Percentiles rank a stretch among this genome's conserved stretches.
phyloP scores from a whole-genome alignment of 2,113 vertebrate species.

The Sander lucioperca region DNA sequence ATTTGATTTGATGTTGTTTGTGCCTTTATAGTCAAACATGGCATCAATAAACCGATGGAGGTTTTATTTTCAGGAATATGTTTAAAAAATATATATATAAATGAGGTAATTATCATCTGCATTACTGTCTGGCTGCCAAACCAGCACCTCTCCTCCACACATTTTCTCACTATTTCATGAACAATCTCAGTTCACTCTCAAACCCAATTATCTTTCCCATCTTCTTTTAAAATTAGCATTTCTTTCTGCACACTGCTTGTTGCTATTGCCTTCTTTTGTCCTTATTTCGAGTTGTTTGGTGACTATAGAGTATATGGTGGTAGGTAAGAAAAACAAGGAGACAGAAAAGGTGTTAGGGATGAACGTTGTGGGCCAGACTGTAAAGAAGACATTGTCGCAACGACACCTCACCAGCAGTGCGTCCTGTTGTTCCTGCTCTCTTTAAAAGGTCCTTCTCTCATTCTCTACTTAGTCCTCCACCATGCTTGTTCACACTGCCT shows the following conservation, averaged over 20 bases:
- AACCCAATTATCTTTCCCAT: conserved; percentile 34
- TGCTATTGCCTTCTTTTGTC: neutral
- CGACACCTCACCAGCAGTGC: neutral
- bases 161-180: conserved; percentile 5
- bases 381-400: neutral
- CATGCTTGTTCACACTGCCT: neutral
- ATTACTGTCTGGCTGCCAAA: neutral
- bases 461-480: neutral
- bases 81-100: neutral
- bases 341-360: conserved; percentile 16
- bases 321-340: neutral
- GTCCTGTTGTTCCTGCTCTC: conserved; percentile 25
- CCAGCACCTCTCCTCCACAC: conserved; percentile 23
- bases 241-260: conserved; percentile 20
- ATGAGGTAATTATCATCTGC: conserved; percentile 12
- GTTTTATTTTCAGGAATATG: conserved; percentile 8
- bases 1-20: conserved; percentile 54
- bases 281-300: neutral
- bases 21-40: conserved; percentile 34
- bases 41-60: neutral
- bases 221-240: conserved; percentile 11
- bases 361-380: neutral
- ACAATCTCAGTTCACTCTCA: conserved; percentile 5
- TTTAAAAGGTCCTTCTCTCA: neutral
- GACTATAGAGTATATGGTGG: neutral